phyloP scores from a whole-genome alignment of 1,140 invertebrate genomes.

The Neodiprion fabricii region DNA sequence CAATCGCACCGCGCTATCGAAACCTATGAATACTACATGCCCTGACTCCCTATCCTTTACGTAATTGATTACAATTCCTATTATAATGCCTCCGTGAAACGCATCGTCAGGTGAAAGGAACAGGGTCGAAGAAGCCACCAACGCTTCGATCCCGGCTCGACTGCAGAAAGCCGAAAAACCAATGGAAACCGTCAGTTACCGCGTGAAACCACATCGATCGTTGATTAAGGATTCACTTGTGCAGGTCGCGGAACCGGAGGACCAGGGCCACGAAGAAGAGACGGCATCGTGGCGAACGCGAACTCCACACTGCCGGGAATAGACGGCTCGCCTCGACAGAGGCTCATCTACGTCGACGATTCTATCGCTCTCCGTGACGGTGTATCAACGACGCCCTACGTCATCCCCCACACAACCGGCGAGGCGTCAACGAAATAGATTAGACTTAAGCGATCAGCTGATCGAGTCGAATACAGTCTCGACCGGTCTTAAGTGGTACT shows the following conservation, averaged over 20 bases:
- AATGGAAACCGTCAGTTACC: neutral
- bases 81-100: conserved; percentile 15
- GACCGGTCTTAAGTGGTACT: neutral
- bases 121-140: conserved; percentile 16
- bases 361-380: conserved; percentile 33
- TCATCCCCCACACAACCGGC: neutral
- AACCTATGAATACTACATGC: no score
- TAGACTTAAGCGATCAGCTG: neutral
- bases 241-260: conserved; percentile 5
- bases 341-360: conserved; percentile 45
- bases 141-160: neutral
- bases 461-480: neutral
- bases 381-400: neutral
- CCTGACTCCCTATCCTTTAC: no score
- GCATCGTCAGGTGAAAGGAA: conserved; percentile 11
- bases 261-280: conserved; percentile 25
- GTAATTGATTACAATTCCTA: neutral
- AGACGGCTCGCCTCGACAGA: conserved; percentile 46
- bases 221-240: neutral
- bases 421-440: neutral
- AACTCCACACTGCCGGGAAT: conserved; percentile 58
- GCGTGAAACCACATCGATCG: conserved; percentile 3
- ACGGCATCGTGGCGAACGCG: conserved; percentile 46
- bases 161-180: neutral
- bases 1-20: no score